Evolutionary conservation across 2,797 vertebrate genomes (phyloP), one percentile per base, ranked within the genome.

Genomic region (Characodon lateralis): DNA sequence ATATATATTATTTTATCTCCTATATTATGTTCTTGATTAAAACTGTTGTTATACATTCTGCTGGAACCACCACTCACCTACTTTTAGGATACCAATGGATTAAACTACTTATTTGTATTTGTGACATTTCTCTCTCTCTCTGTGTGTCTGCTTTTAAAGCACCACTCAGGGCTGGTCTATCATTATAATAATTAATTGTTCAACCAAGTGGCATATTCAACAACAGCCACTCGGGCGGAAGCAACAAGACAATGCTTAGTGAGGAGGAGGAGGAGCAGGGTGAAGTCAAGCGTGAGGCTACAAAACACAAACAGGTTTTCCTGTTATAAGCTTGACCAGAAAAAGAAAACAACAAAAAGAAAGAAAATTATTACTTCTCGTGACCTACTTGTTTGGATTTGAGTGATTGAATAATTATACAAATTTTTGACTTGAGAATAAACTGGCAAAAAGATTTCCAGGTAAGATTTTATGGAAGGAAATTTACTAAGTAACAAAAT

Each of bases 171-270:
- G 82, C 89, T 73, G 83, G 92, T 79, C 92, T 93, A 91, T 94
- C 92, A 94, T 94, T 95, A 95, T 88, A 95, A 93, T 95, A 95
- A 95, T 95, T 95, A 93, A 95, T 94, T 94, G 93, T 95, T 94
- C 91, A 93, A 90, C 93, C 92, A 91, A 95, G 94, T 93, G 93
- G 90, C 76, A 83, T 93, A 88, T 95, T 95, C 88, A 89, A 87
- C 87, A 82, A 87, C 81, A 94, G 86, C 92, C 90, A 93, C 91
- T 95, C 92, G 80, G 87, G 91, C 87, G 89, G 88, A 93, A 92
- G 89, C 87, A 89, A 91, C 88, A 89, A 91, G 90, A 89, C 88
- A 85, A 90, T 82, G 86, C 84, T 92, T 91, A 90, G 86, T 81
- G 84, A 82, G 87, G 24, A 82, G 87, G 56, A 58, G 56, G 85